Base-by-base conservation (phyloP, 2,797 vertebrate species). In the Parauchenoglanis punctatus region DNA sequence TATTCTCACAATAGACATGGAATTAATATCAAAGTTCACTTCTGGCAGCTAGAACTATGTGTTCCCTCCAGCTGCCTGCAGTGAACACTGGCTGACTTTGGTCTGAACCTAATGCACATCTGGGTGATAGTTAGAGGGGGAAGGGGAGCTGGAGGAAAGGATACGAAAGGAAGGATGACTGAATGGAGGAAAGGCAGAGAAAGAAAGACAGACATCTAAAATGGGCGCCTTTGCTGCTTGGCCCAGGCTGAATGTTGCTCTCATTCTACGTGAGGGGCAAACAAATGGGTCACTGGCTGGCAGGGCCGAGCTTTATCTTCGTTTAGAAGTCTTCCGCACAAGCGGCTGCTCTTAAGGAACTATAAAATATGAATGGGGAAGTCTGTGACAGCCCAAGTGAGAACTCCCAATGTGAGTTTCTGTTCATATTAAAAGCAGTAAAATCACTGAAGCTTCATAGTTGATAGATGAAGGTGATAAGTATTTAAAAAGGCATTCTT, bases 221-320 rank as follows among this genome's bases (percentile, higher is more conserved):
- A 76, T 83, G 87, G 49, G 86, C 80, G 58, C 90, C 44, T 67
- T 87, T 77, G 86, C 89, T 78, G 81, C 87, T 89, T 91, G 91
- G 91, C 91, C 85, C 61, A 63, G 70, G 35, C 87, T 87, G 77
- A 88, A 87, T 89, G 87, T 85, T 91, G 87, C 82, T 90, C 91
- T 93, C 91, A 89, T 91, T 89, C 89, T 92, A 93, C 91, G 91
- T 93, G 91, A 92, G 85, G 83, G 25, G 91, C 87, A 89, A 89
- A 88, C 87, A 85, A 91, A 93, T 93, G 72, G 76, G 49, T 49
- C 40, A 70, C 77, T 87, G 58, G 58, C 65, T 86, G 67, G 40
- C 82, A 85, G 83, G 73, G 83, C 63, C 18, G n/a, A 87, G 83
- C n/a, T 86, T 76, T 72, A 87, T 70, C 84, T 77, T 91, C 75